A percentile compares a stretch with the other conserved stretches of the same genome.
Conservation (phyloP, 2,888 invertebrate species). For the Pedicia rivosa region DNA sequence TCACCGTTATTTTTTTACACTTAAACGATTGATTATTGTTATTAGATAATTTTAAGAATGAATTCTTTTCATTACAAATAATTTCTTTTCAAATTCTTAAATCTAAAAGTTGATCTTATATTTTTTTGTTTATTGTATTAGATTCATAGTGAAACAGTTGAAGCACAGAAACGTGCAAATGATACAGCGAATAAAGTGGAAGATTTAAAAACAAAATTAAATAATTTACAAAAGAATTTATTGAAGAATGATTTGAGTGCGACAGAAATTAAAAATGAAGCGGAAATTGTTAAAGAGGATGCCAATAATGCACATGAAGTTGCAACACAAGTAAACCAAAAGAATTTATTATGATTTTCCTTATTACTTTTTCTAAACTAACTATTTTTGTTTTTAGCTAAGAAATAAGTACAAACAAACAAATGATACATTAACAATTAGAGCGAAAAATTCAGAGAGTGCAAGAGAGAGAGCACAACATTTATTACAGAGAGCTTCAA, state of each 20-base stretch:
- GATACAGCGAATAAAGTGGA: slow-evolving; percentile 64
- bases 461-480: slow-evolving; percentile 65
- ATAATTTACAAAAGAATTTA: slow-evolving; percentile 61
- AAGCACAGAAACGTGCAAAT: slow-evolving; percentile 65
- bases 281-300: slow-evolving; percentile 52
- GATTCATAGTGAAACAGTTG: slow-evolving; percentile 65
- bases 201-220: slow-evolving; percentile 50
- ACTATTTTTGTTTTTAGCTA: slow-evolving; percentile 26
- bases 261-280: slow-evolving; percentile 62
- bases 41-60: no score
- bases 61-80: no score
- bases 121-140: slow-evolving; percentile 23
- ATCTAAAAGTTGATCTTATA: no score
- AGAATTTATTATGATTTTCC: background rate
- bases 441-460: slow-evolving; percentile 57
- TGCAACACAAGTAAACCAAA: slow-evolving; percentile 29
- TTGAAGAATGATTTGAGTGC: slow-evolving; percentile 70
- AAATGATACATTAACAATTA: slow-evolving; percentile 50
- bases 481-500: slow-evolving; percentile 63
- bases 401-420: slow-evolving; percentile 56
- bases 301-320: slow-evolving; percentile 53
- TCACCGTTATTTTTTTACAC: no score
- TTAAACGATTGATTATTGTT: no score
- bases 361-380: background rate
- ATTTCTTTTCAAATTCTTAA: no score